A percentile compares a stretch with the other conserved stretches of the same genome.
Evolutionary conservation across 2,113 vertebrate genomes (phyloP).

Genomic region (Oncorhynchus kisutch): DNA sequence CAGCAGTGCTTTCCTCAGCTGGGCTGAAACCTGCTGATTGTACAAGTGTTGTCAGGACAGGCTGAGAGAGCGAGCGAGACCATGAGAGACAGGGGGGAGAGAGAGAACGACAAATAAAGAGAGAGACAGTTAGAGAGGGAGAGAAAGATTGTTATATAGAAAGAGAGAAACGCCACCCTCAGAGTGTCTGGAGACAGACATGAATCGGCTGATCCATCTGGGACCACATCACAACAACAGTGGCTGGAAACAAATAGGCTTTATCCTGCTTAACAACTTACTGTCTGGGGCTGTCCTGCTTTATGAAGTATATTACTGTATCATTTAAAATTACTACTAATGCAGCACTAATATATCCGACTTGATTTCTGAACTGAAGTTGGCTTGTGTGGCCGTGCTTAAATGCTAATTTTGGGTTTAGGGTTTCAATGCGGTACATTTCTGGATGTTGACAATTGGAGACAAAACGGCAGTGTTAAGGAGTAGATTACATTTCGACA

Average conservation of each 20-base stretch:
- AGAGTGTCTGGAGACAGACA: not conserved
- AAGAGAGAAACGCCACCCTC: not conserved
- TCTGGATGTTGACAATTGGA: not conserved
- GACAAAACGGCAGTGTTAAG: not conserved
- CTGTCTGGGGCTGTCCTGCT: not conserved
- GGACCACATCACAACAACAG: not conserved
- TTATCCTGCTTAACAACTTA: constrained; percentile 2
- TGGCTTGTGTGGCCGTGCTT: not conserved
- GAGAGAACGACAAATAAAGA: not conserved
- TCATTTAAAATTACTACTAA: not conserved
- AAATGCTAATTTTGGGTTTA: not conserved
- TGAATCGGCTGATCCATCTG: constrained; percentile 34
- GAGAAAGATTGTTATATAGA: not conserved
- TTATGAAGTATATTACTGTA: not conserved
- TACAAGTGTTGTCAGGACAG: constrained; percentile 35
- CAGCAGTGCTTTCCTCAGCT: constrained; percentile 40
- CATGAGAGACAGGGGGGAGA: not conserved
- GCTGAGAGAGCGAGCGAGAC: not conserved
- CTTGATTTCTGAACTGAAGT: not conserved
- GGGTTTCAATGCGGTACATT: not conserved
- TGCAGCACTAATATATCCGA: not conserved
- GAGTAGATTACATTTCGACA: not conserved
- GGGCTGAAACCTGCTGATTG: constrained; percentile 50
- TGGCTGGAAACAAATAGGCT: constrained; percentile 32
- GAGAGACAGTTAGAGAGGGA: not conserved